A percentile compares a stretch with the other conserved stretches of the same genome.
These are phyloP conservation scores for Anabacerthia variegaticeps DNA, from an alignment of 2,797 vertebrate genomes.

Conservation along the genomic window DNA sequence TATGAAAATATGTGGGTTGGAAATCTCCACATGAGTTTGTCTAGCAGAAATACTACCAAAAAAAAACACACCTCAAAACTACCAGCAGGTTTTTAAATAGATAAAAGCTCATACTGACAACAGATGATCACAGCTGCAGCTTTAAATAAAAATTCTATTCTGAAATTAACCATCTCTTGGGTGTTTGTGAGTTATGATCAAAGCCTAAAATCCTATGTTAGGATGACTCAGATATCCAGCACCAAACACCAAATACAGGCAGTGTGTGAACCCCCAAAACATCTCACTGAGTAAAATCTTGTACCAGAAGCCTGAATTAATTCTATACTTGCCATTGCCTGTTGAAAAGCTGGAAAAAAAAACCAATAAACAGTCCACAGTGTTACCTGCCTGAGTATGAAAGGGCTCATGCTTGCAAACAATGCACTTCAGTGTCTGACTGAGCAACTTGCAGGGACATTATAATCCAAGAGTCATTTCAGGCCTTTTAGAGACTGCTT, in stretches of 20 bases:
- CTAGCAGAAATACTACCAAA: not conserved
- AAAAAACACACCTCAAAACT: not conserved
- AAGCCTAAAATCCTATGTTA: not conserved
- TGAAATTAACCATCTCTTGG: not conserved
- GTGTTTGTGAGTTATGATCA: not conserved
- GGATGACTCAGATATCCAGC: not conserved
- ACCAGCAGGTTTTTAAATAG: not conserved
- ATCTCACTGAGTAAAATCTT: not conserved
- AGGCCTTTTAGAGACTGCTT: not conserved
- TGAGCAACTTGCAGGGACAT: not conserved
- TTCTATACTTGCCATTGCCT: not conserved
- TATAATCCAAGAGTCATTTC: not conserved
- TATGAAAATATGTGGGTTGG: not conserved
- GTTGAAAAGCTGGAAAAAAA: not conserved
- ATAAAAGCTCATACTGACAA: not conserved
- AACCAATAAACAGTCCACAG: not conserved
- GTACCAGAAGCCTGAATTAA: not conserved
- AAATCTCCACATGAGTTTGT: not conserved
- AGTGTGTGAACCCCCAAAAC: not conserved
- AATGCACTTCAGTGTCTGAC: not conserved
- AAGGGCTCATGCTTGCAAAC: not conserved
- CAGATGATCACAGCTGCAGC: not conserved
- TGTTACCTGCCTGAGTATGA: not conserved
- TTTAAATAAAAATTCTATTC: not conserved
- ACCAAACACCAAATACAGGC: not conserved